These are phyloP conservation scores for Clanis bilineata DNA, from an alignment of 2,888 invertebrate genomes.

Conservation along the genomic window DNA sequence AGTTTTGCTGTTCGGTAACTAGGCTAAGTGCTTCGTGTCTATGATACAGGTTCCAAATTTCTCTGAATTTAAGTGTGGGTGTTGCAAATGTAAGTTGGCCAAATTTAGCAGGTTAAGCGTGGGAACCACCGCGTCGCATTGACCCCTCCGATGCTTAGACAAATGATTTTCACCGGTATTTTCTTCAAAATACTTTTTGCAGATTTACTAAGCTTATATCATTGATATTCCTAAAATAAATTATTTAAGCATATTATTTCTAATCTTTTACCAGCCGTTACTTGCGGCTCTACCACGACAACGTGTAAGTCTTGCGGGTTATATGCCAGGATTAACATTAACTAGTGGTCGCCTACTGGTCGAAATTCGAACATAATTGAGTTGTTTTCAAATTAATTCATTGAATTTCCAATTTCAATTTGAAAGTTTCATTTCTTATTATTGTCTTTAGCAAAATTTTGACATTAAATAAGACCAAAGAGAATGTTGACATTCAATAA, in stretches of 20 bases:
- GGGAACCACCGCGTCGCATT: slow-evolving; percentile 73
- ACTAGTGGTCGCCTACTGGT: no score
- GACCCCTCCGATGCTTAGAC: slow-evolving; percentile 75
- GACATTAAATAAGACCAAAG: no score
- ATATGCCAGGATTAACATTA: no score
- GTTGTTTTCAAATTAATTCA: no score
- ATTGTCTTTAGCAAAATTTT: no score
- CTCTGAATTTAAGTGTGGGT: neutral
- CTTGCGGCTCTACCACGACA: no score
- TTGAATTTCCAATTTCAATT: no score
- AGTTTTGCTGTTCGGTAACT: neutral
- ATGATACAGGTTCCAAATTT: neutral
- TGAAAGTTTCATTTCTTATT: no score
- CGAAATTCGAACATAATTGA: no score
- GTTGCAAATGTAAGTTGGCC: slow-evolving; percentile 30
- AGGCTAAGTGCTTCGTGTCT: neutral
- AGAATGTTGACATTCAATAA: no score
- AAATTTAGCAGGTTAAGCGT: slow-evolving; percentile 60
- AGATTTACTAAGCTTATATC: neutral
- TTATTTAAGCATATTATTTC: neutral
- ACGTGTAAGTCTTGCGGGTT: no score
- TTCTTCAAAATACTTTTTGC: slow-evolving; percentile 60
- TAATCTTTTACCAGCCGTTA: no score
- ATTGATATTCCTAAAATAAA: slow-evolving; percentile 20
- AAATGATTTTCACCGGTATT: slow-evolving; percentile 71